Evolutionary conservation across 2,113 vertebrate species (phyloP).

Genomic region (Vimba vimba): DNA sequence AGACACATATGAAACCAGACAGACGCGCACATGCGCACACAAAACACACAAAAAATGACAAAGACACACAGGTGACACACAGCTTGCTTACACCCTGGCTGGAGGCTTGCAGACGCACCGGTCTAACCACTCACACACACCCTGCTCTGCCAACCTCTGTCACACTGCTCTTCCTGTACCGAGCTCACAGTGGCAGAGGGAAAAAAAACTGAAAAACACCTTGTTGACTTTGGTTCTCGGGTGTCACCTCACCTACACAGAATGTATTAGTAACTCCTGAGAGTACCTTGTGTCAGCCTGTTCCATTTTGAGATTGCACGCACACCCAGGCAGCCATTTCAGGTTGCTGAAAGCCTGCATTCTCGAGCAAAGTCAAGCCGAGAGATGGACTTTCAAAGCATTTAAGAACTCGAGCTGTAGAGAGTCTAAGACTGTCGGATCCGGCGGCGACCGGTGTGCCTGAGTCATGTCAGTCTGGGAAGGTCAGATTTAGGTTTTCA

Average conservation of each 20-base stretch:
- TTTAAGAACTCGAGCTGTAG: conserved; percentile 16
- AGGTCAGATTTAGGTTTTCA: conserved; percentile 23
- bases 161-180: conserved; percentile 53
- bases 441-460: neutral
- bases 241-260: conserved; percentile 54
- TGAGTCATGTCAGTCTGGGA: neutral
- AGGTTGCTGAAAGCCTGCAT: conserved; percentile 25
- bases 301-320: conserved; percentile 43
- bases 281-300: conserved; percentile 41
- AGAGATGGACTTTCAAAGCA: conserved; percentile 31
- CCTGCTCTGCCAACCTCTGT: conserved; percentile 63
- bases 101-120: conserved; percentile 72
- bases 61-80: conserved; percentile 45
- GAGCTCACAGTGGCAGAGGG: conserved; percentile 40
- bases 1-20: conserved; percentile 29
- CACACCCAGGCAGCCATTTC: conserved; percentile 45
- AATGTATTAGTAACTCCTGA: conserved; percentile 47
- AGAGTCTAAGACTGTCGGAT: conserved; percentile 5
- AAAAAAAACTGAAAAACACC: conserved; percentile 30
- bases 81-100: conserved; percentile 63
- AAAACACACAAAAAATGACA: conserved; percentile 35
- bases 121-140: conserved; percentile 71
- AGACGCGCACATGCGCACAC: conserved; percentile 28
- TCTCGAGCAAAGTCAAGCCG: conserved; percentile 23
- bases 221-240: conserved; percentile 53